phyloP scores from a whole-genome alignment of 2,888 invertebrate genomes.

The Drosophila lutescens region DNA sequence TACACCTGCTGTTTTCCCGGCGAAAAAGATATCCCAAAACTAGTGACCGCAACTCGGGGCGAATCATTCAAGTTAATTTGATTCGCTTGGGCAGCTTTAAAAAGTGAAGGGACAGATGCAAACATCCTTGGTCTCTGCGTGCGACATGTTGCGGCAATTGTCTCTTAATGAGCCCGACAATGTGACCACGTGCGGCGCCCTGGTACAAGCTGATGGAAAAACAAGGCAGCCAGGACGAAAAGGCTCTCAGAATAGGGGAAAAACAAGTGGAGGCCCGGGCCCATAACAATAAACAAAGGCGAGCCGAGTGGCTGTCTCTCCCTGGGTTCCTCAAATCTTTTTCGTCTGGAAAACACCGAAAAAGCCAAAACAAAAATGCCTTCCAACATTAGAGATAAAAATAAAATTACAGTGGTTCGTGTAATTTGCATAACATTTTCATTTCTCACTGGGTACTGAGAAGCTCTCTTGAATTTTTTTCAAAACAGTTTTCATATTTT shows the following conservation, averaged over 20 bases:
- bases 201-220: conserved; percentile 30
- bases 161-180: conserved; percentile 59
- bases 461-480: not conserved
- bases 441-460: not conserved
- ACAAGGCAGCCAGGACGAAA: conserved; percentile 39
- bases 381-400: conserved; percentile 27
- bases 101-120: conserved; percentile 29
- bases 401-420: conserved; percentile 31
- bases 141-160: conserved; percentile 63
- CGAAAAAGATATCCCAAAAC: not conserved
- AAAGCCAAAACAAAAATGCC: not conserved
- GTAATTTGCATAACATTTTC: conserved; percentile 37
- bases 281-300: conserved; percentile 56
- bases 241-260: conserved; percentile 16
- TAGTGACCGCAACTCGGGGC: conserved; percentile 24
- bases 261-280: conserved; percentile 1
- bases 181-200: conserved; percentile 55
- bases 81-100: conserved; percentile 63
- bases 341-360: conserved; percentile 25
- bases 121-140: conserved; percentile 22
- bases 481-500: conserved; percentile 9
- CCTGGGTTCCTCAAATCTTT: conserved; percentile 39
- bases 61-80: conserved; percentile 53
- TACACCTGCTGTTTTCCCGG: conserved; percentile 55
- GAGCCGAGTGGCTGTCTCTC: conserved; percentile 30